Conservation (phyloP, 1,140 invertebrate species). For the Myzus persicae region DNA sequence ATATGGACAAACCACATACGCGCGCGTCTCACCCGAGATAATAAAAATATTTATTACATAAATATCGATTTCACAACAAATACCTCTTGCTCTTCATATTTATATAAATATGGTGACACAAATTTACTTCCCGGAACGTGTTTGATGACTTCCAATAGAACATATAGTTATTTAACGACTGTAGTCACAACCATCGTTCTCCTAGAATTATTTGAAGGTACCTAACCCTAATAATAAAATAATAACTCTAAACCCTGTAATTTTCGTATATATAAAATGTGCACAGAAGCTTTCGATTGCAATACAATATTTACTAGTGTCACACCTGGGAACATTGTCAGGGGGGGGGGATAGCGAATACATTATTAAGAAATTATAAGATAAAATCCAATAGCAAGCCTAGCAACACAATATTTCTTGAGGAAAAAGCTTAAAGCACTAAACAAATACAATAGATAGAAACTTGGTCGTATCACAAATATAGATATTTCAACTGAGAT, state of each 20-base stretch:
- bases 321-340: not conserved
- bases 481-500: not conserved
- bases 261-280: not conserved
- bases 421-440: not conserved
- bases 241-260: not conserved
- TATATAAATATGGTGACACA: not conserved
- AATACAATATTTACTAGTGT: not conserved
- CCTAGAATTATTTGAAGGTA: too few relatives aligned
- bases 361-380: too few relatives aligned
- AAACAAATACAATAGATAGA: not conserved
- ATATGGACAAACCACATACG: slow-evolving; percentile 1
- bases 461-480: not conserved
- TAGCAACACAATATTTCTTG: not conserved
- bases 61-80: slow-evolving; percentile 47
- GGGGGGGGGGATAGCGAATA: too few relatives aligned
- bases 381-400: too few relatives aligned
- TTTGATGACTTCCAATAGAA: not conserved
- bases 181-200: not conserved
- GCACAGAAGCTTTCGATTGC: not conserved
- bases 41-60: slow-evolving; percentile 41
- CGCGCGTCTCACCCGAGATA: slow-evolving; percentile 19
- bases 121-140: slow-evolving; percentile 15
- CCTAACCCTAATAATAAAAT: too few relatives aligned
- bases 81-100: not conserved
- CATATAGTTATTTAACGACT: not conserved